Evolutionary conservation across 2,888 invertebrate species (phyloP), one percentile per base, ranked within the genome.

Genomic region (Apeira syringaria): DNA sequence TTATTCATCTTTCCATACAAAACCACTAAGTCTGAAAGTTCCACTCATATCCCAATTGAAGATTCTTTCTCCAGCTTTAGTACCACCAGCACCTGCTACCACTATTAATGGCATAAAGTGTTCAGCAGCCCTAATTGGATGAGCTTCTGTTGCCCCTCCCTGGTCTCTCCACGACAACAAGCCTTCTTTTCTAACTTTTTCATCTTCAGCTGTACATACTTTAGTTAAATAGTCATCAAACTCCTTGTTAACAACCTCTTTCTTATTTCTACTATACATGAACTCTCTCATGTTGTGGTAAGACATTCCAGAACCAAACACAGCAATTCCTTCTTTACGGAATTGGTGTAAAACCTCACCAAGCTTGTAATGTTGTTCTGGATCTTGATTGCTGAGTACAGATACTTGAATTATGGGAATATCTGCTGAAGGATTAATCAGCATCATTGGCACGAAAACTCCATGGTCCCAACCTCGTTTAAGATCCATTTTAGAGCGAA

Each of bases 391-490:
- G 0, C 58, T 59, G 0, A 89, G 42, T 0, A 88, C 87, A 3
- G 89, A 89, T 0, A 89, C 40, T 49, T 89, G 89, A 6, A 88
- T 59, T 38, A 89, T 89, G 1, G 89, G 88, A 30, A 89, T 71
- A 52, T 84, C 70, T 0, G 89, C 89, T 3, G 69, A 50, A 3
- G 88, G 87, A 28, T 85, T 83, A 1, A 89, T 87, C 0, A 89
- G 57, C 73, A 88, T 80, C 89, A 89, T 89, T 0, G 89, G 89
- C 11, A 89, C 88, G 47, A 89, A 89, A 7, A 89, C 89, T 57
- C 89, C 89, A 59, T 89, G 88, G 56, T 89, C 88, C 89, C 89
- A 89, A 56, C 89, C 88, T 68, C 88, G 67, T 57, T 80, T 67
- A 0, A 74, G 50, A 41, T 89, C 86, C 20, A 88, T 55, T 56